phyloP scores from a whole-genome alignment of 2,888 invertebrate species.

The Trissonchulus sp. region DNA sequence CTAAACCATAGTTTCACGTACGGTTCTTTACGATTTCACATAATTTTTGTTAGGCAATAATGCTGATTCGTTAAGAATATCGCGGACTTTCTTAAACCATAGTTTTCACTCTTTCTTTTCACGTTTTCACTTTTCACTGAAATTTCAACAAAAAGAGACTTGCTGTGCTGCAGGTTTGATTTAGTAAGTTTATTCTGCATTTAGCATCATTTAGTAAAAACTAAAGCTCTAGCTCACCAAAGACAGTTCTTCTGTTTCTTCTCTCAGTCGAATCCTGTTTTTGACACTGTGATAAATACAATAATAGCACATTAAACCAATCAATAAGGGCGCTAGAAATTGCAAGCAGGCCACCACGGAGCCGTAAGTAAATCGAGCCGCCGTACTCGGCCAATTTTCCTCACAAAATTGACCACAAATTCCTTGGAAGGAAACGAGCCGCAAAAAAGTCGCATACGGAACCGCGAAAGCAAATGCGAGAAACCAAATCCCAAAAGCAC shows the following conservation, averaged over 20 bases:
- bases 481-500: not conserved
- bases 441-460: not conserved
- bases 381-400: not conserved
- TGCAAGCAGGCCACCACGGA: not conserved
- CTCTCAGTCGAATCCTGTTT: not conserved
- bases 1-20: too few species aligned
- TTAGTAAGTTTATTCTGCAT: too few species aligned
- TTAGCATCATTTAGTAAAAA: too few species aligned
- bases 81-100: too few species aligned
- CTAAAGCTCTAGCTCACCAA: too few species aligned
- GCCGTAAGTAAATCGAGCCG: not conserved
- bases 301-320: not conserved
- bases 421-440: not conserved
- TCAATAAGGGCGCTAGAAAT: not conserved
- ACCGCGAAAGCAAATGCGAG: not conserved
- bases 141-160: too few species aligned
- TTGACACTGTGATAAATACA: not conserved
- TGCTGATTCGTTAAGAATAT: too few species aligned
- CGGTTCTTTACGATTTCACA: too few species aligned
- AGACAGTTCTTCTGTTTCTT: not conserved
- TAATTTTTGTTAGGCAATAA: too few species aligned
- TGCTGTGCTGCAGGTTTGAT: too few species aligned
- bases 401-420: slow-evolving; percentile 15
- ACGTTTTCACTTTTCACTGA: too few species aligned
- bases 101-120: too few species aligned